Conservation (phyloP, 2,113 vertebrate genomes). For the Sylvia atricapilla region DNA sequence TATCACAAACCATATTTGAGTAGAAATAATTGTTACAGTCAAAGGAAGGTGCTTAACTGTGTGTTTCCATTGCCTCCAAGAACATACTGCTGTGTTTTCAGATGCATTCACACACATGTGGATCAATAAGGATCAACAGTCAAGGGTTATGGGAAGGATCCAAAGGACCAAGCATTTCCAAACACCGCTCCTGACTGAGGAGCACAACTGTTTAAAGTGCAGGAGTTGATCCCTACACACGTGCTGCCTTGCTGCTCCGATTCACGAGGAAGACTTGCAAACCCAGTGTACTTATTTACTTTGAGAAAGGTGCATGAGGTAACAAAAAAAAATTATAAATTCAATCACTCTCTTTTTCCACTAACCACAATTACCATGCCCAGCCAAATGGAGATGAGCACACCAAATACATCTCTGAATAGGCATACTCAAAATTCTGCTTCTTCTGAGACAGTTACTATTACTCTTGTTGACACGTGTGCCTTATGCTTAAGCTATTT, state of each 20-base stretch:
- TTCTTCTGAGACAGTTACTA: conserved; percentile 13
- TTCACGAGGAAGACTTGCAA: background rate
- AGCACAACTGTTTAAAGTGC: background rate
- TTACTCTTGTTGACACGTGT: background rate
- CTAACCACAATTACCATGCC: background rate
- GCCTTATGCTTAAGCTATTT: conserved; percentile 30
- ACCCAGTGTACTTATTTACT: background rate
- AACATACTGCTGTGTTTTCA: background rate
- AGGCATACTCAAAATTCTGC: background rate
- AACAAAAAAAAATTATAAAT: background rate
- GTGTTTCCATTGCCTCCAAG: accelerated
- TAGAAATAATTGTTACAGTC: accelerated
- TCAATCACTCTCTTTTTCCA: background rate
- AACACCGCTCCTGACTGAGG: background rate
- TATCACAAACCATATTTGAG: background rate
- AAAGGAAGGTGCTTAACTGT: background rate
- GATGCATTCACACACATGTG: background rate
- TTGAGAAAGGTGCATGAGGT: background rate
- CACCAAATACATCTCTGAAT: background rate
- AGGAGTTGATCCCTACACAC: background rate
- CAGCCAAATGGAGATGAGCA: background rate
- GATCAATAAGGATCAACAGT: background rate
- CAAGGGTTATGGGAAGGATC: background rate
- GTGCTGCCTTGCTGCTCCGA: background rate
- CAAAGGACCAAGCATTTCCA: background rate